Percentiles rank a stretch among this genome's conserved stretches.
Conservation (phyloP, 2,888 invertebrate genomes). For the Drosophila eohydei region DNA sequence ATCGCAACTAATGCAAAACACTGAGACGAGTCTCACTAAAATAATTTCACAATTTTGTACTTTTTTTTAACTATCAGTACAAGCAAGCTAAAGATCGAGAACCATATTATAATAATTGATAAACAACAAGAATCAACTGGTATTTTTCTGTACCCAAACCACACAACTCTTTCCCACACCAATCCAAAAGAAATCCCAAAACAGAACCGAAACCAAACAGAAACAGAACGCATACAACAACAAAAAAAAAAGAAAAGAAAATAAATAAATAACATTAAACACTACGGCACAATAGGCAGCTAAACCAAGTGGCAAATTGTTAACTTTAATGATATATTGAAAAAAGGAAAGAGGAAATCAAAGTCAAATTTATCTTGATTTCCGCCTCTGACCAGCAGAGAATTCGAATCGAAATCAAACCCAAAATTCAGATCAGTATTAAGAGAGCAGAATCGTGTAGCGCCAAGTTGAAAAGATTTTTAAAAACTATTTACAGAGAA, state of each 20-base stretch:
- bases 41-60: constrained; percentile 46
- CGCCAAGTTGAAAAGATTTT: constrained; percentile 41
- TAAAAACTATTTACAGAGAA: constrained; percentile 63
- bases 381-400: constrained; percentile 31
- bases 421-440: constrained; percentile 52
- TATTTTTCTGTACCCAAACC: constrained; percentile 62
- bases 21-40: constrained; percentile 3
- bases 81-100: constrained; percentile 34
- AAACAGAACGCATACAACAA: constrained; percentile 43
- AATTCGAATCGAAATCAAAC: constrained; percentile 33
- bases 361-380: constrained; percentile 30
- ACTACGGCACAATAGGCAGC: constrained; percentile 41
- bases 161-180: constrained; percentile 43
- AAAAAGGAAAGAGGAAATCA: constrained; percentile 26
- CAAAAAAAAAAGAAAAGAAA: constrained; percentile 11
- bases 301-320: constrained; percentile 72
- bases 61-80: constrained; percentile 35
- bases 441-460: constrained; percentile 30
- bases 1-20: neutral
- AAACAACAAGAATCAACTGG: constrained; percentile 57
- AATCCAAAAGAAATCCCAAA: constrained; percentile 42
- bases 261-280: constrained; percentile 9
- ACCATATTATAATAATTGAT: constrained; percentile 32
- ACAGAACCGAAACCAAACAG: constrained; percentile 39
- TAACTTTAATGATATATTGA: constrained; percentile 41